phyloP scores from a whole-genome alignment of 2,113 vertebrate species.

The Eolophus roseicapilla region DNA sequence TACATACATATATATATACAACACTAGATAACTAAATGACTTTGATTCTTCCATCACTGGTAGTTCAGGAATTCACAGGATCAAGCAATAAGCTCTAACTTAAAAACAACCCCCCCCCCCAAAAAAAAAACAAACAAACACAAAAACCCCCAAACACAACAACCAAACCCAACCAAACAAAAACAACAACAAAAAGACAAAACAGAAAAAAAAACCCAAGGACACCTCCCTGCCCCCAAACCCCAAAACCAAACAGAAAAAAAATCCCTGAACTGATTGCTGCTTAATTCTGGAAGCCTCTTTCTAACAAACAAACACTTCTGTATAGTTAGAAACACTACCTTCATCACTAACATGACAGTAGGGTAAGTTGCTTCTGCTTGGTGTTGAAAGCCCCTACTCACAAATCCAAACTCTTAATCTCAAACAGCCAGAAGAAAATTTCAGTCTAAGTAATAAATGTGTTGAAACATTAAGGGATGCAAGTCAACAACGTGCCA shows the following conservation, averaged over 20 bases:
- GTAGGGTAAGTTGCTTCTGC: background rate
- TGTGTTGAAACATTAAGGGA: background rate
- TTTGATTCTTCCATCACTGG: background rate
- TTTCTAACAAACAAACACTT: background rate
- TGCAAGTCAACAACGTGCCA: background rate
- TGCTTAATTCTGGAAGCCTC: background rate
- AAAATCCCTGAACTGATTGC: background rate
- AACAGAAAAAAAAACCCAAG: accelerated
- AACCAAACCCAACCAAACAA: background rate
- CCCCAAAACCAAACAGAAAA: background rate
- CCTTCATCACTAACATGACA: background rate
- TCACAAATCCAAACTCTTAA: background rate
- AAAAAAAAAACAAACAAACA: background rate
- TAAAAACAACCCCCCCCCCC: background rate
- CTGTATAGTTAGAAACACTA: background rate
- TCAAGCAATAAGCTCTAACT: background rate
- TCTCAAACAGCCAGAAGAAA: background rate
- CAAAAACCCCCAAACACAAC: too few species aligned
- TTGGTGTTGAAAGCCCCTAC: background rate
- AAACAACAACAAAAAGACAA: accelerated
- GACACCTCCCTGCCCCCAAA: accelerated
- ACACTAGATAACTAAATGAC: background rate
- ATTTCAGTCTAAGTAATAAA: background rate
- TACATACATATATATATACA: background rate
- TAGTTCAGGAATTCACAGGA: background rate